Conservation (phyloP, 2,113 vertebrate species). For the Cryptoleucopteryx plumbea region DNA sequence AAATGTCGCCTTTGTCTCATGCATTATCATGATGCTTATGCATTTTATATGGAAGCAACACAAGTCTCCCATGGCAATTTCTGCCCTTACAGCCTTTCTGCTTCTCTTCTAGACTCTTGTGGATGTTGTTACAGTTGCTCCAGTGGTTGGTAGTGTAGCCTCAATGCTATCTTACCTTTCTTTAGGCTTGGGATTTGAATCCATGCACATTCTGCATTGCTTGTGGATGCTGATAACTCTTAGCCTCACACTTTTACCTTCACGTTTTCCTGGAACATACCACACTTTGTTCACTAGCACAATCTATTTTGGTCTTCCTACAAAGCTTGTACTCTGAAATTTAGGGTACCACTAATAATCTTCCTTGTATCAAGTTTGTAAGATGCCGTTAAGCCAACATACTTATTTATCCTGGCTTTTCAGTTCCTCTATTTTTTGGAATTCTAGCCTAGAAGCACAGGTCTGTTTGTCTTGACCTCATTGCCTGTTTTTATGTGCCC, state of each 20-base stretch:
- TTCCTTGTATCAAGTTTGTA: neutral
- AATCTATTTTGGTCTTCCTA: neutral
- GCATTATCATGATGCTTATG: rapidly evolving
- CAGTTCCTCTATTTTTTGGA: neutral
- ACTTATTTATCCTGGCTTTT: neutral
- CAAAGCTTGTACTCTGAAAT: neutral
- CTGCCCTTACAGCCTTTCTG: neutral
- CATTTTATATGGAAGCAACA: neutral
- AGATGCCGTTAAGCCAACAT: neutral
- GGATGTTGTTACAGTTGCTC: neutral
- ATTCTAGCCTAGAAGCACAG: neutral
- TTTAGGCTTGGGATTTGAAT: neutral
- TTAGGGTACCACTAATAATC: neutral
- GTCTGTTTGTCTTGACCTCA: neutral
- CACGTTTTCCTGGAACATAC: neutral
- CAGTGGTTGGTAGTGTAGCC: neutral
- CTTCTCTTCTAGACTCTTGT: neutral
- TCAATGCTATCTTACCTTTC: neutral
- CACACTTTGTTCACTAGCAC: neutral
- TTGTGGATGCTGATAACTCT: neutral
- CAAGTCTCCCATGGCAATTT: neutral
- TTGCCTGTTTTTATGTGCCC: neutral
- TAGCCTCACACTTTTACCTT: neutral
- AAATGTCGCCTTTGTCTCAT: neutral
- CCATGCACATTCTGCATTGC: rapidly evolving